These are phyloP conservation scores for Acleris sparsana DNA, from an alignment of 2,888 invertebrate species.

Conservation along the genomic window DNA sequence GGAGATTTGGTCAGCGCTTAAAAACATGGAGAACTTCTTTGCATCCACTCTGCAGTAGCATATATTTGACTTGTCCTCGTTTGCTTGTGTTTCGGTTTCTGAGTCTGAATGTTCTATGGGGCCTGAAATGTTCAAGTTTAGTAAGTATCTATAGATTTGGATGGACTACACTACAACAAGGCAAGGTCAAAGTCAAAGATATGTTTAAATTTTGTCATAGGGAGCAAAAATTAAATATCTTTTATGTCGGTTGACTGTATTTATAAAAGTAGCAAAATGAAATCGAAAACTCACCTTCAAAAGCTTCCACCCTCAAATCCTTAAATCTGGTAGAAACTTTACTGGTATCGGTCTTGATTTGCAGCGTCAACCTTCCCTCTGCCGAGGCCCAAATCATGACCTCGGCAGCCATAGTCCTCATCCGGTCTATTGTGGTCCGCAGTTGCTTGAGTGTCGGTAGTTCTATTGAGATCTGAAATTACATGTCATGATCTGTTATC, in stretches of 20 bases:
- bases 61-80: constrained; percentile 64
- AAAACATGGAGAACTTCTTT: constrained; percentile 90
- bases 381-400: constrained; percentile 89
- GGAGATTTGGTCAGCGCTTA: constrained; percentile 90
- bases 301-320: constrained; percentile 86
- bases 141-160: not conserved
- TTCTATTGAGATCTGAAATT: constrained; percentile 87
- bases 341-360: constrained; percentile 91
- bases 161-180: not conserved
- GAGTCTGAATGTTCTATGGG: constrained; percentile 77
- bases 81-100: constrained; percentile 70
- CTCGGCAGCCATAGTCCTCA: constrained; percentile 90
- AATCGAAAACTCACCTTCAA: constrained; percentile 67
- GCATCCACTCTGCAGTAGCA: constrained; percentile 88
- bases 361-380: constrained; percentile 87
- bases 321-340: constrained; percentile 92
- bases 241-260: too few relatives aligned
- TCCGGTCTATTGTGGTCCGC: constrained; percentile 91
- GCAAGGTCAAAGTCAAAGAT: too few relatives aligned
- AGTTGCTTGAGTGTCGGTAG: constrained; percentile 91
- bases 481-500: too few relatives aligned
- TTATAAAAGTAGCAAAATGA: not conserved
- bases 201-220: too few relatives aligned
- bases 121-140: constrained; percentile 52
- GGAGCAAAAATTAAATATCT: too few relatives aligned